phyloP scores from a whole-genome alignment of 35 echinoderm and acorn worm species.

The Strongylocentrotus purpuratus region DNA sequence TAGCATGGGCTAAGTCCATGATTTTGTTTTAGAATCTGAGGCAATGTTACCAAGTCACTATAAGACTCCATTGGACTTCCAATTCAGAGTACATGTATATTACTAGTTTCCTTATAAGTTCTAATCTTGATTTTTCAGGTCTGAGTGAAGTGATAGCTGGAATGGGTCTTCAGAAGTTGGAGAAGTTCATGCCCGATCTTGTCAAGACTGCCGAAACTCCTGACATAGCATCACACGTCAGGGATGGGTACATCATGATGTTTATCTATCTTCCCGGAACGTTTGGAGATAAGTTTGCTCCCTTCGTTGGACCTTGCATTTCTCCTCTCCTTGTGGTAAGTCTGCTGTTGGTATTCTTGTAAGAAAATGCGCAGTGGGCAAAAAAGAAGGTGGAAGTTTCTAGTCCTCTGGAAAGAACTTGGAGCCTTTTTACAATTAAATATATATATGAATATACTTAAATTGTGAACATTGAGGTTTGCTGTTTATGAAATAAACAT shows the following conservation, averaged over 20 bases:
- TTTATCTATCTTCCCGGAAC: slow-evolving; percentile 98
- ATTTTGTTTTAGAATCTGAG: too few species aligned
- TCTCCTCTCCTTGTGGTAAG: slow-evolving; percentile 83
- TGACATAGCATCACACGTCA: slow-evolving; percentile 88
- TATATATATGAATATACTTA: not conserved
- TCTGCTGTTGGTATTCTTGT: not conserved
- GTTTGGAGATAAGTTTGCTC: slow-evolving; percentile 88
- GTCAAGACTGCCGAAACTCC: slow-evolving; percentile 91
- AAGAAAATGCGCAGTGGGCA: too few species aligned
- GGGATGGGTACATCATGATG: slow-evolving; percentile 99
- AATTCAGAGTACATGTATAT: not conserved
- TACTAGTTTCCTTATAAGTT: not conserved
- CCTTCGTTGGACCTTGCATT: slow-evolving; percentile 78
- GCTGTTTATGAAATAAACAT: too few species aligned
- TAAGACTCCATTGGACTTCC: not conserved
- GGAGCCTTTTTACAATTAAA: too few species aligned
- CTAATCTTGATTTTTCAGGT: slow-evolving; percentile 55
- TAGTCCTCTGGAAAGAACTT: too few species aligned
- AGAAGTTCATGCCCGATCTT: slow-evolving; percentile 91
- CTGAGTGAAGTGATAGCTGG: slow-evolving; percentile 97
- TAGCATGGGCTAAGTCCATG: too few species aligned
- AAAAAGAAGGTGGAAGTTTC: too few species aligned
- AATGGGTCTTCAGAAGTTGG: slow-evolving; percentile 85
- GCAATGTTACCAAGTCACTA: too few species aligned
- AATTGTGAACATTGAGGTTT: too few species aligned